Percentiles rank a stretch among this genome's conserved stretches.
Conservation (phyloP, 1,140 invertebrate genomes). For the Euglossa dilemma region DNA sequence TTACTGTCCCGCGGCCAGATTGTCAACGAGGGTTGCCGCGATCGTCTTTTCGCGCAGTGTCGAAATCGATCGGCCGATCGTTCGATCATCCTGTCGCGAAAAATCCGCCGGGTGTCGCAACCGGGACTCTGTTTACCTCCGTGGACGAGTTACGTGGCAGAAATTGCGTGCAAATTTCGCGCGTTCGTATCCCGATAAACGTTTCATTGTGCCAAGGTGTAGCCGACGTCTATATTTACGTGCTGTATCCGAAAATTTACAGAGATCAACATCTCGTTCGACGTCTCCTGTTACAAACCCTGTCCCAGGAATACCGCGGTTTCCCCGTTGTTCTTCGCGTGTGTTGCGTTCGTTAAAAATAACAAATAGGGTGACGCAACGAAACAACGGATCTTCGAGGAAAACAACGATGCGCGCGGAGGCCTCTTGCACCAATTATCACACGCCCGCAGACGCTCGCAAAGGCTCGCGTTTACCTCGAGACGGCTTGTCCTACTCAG, state of each 20-base stretch:
- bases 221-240: neutral
- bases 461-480: conserved; percentile 30
- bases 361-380: neutral
- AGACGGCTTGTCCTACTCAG: conserved; percentile 57
- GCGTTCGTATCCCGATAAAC: conserved; percentile 6
- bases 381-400: neutral
- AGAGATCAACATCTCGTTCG: conserved; percentile 8
- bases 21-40: neutral
- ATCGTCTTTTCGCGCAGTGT: neutral
- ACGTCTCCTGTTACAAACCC: neutral
- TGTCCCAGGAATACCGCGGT: too few species aligned
- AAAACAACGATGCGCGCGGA: too few species aligned
- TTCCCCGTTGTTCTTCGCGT: neutral
- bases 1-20: neutral
- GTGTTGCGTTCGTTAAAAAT: neutral
- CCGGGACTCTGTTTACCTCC: too few species aligned
- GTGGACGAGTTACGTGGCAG: neutral
- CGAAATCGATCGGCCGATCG: neutral
- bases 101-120: neutral
- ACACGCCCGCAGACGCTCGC: neutral
- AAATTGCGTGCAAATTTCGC: neutral
- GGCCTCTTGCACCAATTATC: neutral
- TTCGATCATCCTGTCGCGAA: neutral
- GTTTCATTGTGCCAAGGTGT: conserved; percentile 6
- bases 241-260: conserved; percentile 4